Evolutionary conservation across 2,797 vertebrate genomes (phyloP).

Genomic region (Chelon auratus): DNA sequence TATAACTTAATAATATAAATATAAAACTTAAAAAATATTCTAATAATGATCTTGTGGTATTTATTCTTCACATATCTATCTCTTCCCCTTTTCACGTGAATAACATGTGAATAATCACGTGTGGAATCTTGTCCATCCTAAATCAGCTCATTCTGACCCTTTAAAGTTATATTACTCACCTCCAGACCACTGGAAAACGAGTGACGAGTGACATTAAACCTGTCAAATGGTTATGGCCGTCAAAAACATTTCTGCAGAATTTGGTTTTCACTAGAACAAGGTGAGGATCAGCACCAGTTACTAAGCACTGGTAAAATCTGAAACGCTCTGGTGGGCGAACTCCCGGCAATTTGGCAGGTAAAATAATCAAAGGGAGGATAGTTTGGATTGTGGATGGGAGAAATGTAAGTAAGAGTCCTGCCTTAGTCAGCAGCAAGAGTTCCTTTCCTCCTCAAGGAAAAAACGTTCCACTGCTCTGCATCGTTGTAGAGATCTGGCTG

Average conservation of each 20-base stretch:
- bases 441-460: not conserved
- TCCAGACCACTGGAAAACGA: not conserved
- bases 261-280: not conserved
- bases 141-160: not conserved
- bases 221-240: not conserved
- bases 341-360: constrained; percentile 20
- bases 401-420: constrained; percentile 8
- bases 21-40: too few relatives aligned
- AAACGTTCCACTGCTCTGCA: constrained; percentile 12
- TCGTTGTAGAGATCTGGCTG: constrained; percentile 7
- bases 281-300: constrained; percentile 35
- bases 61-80: not conserved
- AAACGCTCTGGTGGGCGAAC: constrained; percentile 11
- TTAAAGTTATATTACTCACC: not conserved
- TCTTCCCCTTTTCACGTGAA: not conserved
- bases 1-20: not conserved
- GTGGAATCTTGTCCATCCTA: too few relatives aligned
- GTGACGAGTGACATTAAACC: not conserved
- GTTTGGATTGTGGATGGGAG: constrained; percentile 8
- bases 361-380: constrained; percentile 27
- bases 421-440: constrained; percentile 27
- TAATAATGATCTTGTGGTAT: not conserved
- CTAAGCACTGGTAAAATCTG: constrained; percentile 30
- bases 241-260: not conserved
- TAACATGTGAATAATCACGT: not conserved